Evolutionary conservation across 2,888 invertebrate species (phyloP).

Genomic region (Leptodirus hochenwartii): DNA sequence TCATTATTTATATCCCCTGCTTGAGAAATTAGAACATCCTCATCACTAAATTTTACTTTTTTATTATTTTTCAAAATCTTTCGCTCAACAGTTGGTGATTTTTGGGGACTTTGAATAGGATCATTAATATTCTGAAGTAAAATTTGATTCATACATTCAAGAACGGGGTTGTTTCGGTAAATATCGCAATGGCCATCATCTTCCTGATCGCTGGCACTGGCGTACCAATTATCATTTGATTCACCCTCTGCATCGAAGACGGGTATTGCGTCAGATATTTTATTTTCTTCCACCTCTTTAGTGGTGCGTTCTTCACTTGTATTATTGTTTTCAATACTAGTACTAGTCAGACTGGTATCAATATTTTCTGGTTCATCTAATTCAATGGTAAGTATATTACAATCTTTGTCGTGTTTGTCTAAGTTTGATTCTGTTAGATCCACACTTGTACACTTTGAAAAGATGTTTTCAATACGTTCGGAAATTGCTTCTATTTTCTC

Average conservation of each 20-base stretch:
- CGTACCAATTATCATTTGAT: conserved; percentile 60
- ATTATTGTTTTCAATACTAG: background rate
- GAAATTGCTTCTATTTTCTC: conserved; percentile 37
- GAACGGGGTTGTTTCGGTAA: conserved; percentile 64
- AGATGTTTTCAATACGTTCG: conserved; percentile 35
- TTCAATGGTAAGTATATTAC: conserved; percentile 6
- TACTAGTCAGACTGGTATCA: conserved; percentile 4
- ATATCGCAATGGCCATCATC: conserved; percentile 49
- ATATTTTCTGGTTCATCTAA: conserved; percentile 3
- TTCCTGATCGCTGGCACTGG: conserved; percentile 60
- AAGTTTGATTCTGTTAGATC: conserved; percentile 11
- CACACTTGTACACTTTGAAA: conserved; percentile 14
- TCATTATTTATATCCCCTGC: conserved; percentile 11
- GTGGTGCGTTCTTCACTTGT: background rate
- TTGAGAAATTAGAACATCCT: conserved; percentile 12
- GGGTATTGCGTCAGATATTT: conserved; percentile 30
- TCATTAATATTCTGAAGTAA: conserved; percentile 52
- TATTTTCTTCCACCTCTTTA: conserved; percentile 8
- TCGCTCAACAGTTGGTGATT: conserved; percentile 24
- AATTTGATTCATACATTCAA: conserved; percentile 76
- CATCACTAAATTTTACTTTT: conserved; percentile 26
- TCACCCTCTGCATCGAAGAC: conserved; percentile 29
- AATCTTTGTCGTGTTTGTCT: conserved; percentile 10
- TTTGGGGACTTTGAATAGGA: conserved; percentile 24
- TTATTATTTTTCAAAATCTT: conserved; percentile 20